These are phyloP conservation scores for Lineus longissimus DNA, from an alignment of 1,140 invertebrate species.

Conservation along the genomic window DNA sequence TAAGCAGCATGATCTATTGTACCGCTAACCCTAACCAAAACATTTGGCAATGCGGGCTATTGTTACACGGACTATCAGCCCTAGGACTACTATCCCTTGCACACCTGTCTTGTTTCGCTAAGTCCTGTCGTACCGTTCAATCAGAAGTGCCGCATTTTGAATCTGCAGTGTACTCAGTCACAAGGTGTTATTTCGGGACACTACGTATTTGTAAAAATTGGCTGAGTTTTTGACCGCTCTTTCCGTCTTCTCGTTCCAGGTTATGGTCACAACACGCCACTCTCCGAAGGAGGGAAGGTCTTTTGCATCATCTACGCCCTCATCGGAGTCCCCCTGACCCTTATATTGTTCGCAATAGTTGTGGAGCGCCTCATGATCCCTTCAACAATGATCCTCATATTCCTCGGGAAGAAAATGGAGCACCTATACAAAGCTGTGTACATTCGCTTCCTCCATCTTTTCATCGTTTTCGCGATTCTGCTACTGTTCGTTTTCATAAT, in stretches of 20 bases:
- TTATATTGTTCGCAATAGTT: constrained; percentile 73
- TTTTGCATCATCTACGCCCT: constrained; percentile 82
- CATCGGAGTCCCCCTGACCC: constrained; percentile 73
- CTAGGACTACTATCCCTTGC: no score
- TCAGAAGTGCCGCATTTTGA: no score
- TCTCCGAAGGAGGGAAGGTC: constrained; percentile 75
- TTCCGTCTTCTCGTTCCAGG: constrained; percentile 57
- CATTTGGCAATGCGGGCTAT: no score
- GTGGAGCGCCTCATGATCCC: constrained; percentile 76
- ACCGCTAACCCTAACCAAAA: no score
- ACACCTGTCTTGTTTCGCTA: no score
- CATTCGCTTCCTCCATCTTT: constrained; percentile 71
- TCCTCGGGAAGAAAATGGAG: constrained; percentile 42
- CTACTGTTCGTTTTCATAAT: constrained; percentile 66
- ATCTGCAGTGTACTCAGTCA: no score
- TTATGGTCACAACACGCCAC: constrained; percentile 80
- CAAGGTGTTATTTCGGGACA: no score
- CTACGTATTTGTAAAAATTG: no score
- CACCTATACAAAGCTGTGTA: constrained; percentile 58
- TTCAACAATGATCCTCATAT: constrained; percentile 48
- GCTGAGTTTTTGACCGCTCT: no score
- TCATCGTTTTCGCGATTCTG: constrained; percentile 57
- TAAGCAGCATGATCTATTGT: no score
- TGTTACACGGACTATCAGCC: no score
- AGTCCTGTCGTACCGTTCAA: no score